Evolutionary conservation across 2,113 vertebrate genomes (phyloP).

Genomic region (Regulus satrapa): DNA sequence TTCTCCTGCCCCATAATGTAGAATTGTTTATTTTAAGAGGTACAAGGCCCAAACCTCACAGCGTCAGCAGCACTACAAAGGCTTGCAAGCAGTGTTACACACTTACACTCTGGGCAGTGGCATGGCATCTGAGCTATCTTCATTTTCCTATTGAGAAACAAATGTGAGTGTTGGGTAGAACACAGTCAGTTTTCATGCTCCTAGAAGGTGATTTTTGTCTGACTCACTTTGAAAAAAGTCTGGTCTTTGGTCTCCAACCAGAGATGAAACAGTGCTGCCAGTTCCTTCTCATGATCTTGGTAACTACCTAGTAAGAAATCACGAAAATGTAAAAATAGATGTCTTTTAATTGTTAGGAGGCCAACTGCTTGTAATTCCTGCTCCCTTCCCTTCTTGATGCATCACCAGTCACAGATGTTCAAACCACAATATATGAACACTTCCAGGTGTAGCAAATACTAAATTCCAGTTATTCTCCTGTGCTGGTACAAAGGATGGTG

Average conservation of each 20-base stretch:
- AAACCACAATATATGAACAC: not conserved
- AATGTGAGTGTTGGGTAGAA: not conserved
- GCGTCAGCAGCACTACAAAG: not conserved
- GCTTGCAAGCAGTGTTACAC: not conserved
- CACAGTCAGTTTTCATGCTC: not conserved
- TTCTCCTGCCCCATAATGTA: not conserved
- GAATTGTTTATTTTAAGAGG: not conserved
- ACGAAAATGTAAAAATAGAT: not conserved
- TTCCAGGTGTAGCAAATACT: not conserved
- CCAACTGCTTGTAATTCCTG: not conserved
- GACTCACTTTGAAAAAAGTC: slow-evolving; percentile 85
- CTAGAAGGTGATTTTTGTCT: not conserved
- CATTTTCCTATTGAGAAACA: slow-evolving; percentile 79
- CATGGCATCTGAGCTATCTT: slow-evolving; percentile 84
- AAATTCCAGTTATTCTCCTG: not conserved
- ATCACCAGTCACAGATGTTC: not conserved
- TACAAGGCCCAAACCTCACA: not conserved
- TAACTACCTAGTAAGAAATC: slow-evolving; percentile 73
- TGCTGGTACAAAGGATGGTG: not conserved
- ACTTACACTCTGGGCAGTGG: slow-evolving; percentile 91
- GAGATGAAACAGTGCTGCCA: slow-evolving; percentile 88
- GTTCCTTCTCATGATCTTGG: slow-evolving; percentile 90
- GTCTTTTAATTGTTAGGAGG: not conserved
- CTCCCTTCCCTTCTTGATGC: not conserved
- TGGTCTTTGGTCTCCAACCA: slow-evolving; percentile 98